Conservation (phyloP, 2,888 invertebrate species). For the Polyommatus iphigenia region DNA sequence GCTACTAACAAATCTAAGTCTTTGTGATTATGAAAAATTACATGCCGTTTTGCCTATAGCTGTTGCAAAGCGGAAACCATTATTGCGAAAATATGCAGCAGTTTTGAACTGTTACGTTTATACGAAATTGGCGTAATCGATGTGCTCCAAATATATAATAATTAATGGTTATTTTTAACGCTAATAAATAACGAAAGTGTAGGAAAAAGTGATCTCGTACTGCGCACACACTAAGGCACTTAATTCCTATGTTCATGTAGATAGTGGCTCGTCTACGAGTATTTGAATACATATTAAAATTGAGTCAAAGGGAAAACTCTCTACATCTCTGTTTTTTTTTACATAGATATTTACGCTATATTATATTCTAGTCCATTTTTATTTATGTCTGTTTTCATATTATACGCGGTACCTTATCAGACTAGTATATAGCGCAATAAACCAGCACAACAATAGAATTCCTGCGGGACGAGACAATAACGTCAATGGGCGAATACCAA, state of each 20-base stretch:
- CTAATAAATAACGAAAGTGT: background rate
- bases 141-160: conserved; percentile 1
- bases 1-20: background rate
- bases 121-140: background rate
- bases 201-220: background rate
- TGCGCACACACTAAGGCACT: too few species aligned
- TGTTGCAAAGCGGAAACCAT: conserved; percentile 15
- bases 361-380: too few species aligned
- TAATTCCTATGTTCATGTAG: too few species aligned
- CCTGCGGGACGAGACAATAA: conserved; percentile 38
- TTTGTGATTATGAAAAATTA: conserved; percentile 16
- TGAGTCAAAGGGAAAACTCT: too few species aligned
- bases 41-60: background rate
- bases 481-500: conserved; percentile 41
- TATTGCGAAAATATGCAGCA: background rate
- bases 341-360: too few species aligned
- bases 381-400: too few species aligned
- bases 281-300: too few species aligned
- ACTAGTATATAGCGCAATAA: background rate
- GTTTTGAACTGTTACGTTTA: conserved; percentile 15
- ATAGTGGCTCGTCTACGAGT: too few species aligned
- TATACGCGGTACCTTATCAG: background rate
- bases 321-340: too few species aligned
- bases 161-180: background rate
- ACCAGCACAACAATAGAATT: conserved; percentile 41